Conservation (phyloP, 2,888 invertebrate genomes). For the Cosmia trapezina region DNA sequence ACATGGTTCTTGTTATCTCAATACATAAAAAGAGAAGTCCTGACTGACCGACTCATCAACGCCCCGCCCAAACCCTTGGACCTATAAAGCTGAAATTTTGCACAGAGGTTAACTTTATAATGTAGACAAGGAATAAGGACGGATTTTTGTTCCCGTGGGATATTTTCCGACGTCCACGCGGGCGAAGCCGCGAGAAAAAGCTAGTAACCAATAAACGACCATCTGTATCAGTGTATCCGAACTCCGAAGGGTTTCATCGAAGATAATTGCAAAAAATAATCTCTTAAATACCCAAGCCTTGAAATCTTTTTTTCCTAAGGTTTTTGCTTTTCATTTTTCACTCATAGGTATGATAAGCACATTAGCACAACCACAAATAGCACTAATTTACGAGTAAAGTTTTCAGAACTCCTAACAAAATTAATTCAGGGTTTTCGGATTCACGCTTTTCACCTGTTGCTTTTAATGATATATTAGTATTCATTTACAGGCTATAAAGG, state of each 20-base stretch:
- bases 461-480: slow-evolving; percentile 1
- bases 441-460: slow-evolving; percentile 12
- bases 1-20: too few relatives aligned
- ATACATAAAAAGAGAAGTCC: too few relatives aligned
- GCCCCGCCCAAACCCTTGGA: too few relatives aligned
- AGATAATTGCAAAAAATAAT: neutral
- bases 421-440: slow-evolving; percentile 4
- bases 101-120: too few relatives aligned
- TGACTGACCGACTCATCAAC: too few relatives aligned
- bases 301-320: neutral
- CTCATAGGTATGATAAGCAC: neutral
- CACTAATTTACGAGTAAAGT: slow-evolving; percentile 25
- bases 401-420: neutral
- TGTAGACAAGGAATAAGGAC: too few relatives aligned
- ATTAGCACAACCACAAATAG: neutral
- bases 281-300: neutral
- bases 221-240: neutral
- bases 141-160: too few relatives aligned
- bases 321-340: neutral
- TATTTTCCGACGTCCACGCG: too few relatives aligned
- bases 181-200: too few relatives aligned
- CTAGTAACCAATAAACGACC: neutral
- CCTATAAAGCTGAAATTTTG: too few relatives aligned
- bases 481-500: neutral
- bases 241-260: neutral